These are phyloP conservation scores for Halcyon malimbica DNA, from an alignment of 2,113 vertebrate species.

Conservation along the genomic window DNA sequence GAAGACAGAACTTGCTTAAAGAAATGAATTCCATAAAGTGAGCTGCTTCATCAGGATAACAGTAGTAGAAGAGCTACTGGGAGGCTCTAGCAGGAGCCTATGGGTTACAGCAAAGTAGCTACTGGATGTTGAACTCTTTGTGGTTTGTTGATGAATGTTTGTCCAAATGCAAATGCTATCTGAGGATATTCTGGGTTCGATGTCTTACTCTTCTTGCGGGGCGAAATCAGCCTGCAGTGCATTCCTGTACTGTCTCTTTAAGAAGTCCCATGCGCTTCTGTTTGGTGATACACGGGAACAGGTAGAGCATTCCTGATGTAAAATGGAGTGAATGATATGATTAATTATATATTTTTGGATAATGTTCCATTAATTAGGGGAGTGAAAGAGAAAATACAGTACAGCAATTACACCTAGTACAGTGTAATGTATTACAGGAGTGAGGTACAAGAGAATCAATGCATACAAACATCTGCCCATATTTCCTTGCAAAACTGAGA, in stretches of 20 bases:
- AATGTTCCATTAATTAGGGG: not conserved
- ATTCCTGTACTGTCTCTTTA: not conserved
- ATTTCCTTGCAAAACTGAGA: not conserved
- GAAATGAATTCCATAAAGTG: not conserved
- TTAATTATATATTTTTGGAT: not conserved
- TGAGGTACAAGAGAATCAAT: fast-evolving
- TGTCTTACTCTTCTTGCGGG: not conserved
- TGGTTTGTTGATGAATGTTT: not conserved
- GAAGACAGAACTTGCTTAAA: not conserved
- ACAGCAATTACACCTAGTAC: not conserved
- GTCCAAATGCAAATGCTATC: not conserved
- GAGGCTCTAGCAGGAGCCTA: not conserved
- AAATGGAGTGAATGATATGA: not conserved
- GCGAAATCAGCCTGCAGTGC: not conserved
- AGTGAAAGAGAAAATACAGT: not conserved
- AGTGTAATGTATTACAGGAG: not conserved
- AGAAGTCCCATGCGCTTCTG: not conserved
- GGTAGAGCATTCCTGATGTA: not conserved
- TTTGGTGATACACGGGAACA: not conserved
- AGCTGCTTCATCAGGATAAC: not conserved
- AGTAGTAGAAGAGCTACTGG: not conserved
- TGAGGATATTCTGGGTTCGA: not conserved
- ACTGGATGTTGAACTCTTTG: not conserved
- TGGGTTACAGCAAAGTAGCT: not conserved
- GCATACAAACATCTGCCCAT: not conserved